These are phyloP conservation scores for Leucophenga maculata DNA, from an alignment of 2,888 invertebrate species.

Conservation along the genomic window DNA sequence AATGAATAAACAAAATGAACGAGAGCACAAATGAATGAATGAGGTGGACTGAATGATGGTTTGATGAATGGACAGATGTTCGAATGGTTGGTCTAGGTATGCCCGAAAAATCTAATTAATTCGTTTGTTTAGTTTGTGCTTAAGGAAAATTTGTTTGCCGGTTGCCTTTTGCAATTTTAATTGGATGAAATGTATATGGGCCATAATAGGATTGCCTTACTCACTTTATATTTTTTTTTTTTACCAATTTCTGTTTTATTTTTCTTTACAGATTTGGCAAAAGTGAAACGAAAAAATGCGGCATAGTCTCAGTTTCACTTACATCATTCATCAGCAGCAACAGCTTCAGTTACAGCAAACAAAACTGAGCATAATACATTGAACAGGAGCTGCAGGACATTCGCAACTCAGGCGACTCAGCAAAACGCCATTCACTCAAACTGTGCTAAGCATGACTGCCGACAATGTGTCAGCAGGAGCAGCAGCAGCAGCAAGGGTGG, in stretches of 20 bases:
- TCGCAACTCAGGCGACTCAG: slow-evolving; percentile 45
- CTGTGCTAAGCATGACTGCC: slow-evolving; percentile 43
- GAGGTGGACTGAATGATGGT: too few relatives aligned
- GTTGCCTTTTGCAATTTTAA: slow-evolving; percentile 6
- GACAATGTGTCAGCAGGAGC: slow-evolving; percentile 38
- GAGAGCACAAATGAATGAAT: background rate
- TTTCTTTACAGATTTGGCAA: background rate
- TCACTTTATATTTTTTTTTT: background rate
- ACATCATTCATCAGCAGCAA: background rate
- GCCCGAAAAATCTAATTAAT: slow-evolving; percentile 53
- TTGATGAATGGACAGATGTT: background rate
- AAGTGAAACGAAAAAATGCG: slow-evolving; percentile 1
- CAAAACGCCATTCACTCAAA: slow-evolving; percentile 9
- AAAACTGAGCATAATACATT: slow-evolving; percentile 4
- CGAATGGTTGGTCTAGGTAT: background rate
- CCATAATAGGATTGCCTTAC: slow-evolving; percentile 8
- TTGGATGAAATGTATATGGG: slow-evolving; percentile 21
- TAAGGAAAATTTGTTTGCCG: slow-evolving; percentile 40
- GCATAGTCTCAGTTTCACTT: background rate
- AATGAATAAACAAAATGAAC: background rate
- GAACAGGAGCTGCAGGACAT: slow-evolving; percentile 26
- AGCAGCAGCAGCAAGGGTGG: slow-evolving; percentile 12
- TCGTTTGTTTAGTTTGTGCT: slow-evolving; percentile 58
- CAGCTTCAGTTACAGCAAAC: slow-evolving; percentile 7
- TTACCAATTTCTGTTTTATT: background rate